A percentile compares a stretch with the other conserved stretches of the same genome.
phyloP scores from a whole-genome alignment of 2,888 invertebrate genomes.

The Lochmaea crataegi region DNA sequence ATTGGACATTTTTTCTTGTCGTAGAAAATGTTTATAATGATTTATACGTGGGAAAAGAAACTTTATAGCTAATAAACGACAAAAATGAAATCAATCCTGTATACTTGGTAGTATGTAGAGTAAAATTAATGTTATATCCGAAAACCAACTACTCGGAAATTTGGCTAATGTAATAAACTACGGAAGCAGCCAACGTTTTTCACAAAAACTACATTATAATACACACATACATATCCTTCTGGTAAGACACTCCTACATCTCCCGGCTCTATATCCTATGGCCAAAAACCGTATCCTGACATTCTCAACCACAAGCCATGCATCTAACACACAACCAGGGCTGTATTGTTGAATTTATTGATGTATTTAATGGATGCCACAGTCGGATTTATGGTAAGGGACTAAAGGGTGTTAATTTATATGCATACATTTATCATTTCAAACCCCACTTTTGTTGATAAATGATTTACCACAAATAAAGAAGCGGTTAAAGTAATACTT shows the following conservation, averaged over 20 bases:
- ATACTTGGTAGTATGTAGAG: neutral
- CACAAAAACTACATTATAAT: slow-evolving; percentile 10
- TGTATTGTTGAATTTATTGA: slow-evolving; percentile 62
- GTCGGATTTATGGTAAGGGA: slow-evolving; percentile 4
- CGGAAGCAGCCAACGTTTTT: slow-evolving; percentile 19
- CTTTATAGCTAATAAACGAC: neutral
- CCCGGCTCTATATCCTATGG: slow-evolving; percentile 26
- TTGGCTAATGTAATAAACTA: slow-evolving; percentile 20
- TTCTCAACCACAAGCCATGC: slow-evolving; percentile 57
- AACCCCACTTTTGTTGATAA: neutral
- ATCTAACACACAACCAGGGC: slow-evolving; percentile 58
- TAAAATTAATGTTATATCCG: neutral
- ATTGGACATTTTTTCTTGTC: slow-evolving; percentile 7
- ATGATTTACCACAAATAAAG: neutral
- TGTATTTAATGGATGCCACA: slow-evolving; percentile 46
- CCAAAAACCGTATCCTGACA: slow-evolving; percentile 41
- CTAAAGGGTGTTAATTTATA: neutral
- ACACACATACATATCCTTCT: slow-evolving; percentile 26
- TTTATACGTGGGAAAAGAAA: neutral
- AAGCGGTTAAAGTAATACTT: no score
- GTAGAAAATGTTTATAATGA: slow-evolving; percentile 1
- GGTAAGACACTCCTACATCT: slow-evolving; percentile 21
- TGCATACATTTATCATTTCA: neutral
- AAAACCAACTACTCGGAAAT: slow-evolving; percentile 1
- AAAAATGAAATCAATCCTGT: neutral